phyloP scores from a whole-genome alignment of 2,888 invertebrate genomes.

The Caenorhabditis sinica region DNA sequence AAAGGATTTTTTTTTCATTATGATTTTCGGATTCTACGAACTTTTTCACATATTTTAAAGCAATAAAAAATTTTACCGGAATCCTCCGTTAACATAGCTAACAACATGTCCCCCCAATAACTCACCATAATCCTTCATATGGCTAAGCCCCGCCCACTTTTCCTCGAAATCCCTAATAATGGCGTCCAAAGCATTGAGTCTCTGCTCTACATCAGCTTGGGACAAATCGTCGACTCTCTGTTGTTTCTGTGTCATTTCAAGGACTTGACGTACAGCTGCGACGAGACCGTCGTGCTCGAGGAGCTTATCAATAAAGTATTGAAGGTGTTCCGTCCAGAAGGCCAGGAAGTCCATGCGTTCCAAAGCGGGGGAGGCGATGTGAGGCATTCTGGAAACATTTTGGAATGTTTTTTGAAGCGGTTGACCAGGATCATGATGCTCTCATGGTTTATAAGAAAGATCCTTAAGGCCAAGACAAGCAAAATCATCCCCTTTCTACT shows the following conservation, averaged over 20 bases:
- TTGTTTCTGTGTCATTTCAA: constrained; percentile 1
- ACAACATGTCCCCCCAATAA: too few relatives aligned
- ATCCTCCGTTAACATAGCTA: too few relatives aligned
- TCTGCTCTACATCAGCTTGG: neutral
- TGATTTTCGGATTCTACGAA: too few relatives aligned
- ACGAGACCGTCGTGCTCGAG: constrained; percentile 34
- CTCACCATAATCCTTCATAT: constrained; percentile 46
- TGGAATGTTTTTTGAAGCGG: neutral
- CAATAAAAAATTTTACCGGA: too few relatives aligned
- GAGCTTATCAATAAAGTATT: constrained; percentile 10
- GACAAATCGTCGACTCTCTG: neutral
- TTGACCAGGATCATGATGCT: neutral
- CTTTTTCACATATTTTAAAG: too few relatives aligned
- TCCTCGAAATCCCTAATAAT: constrained; percentile 27
- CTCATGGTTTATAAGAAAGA: neutral
- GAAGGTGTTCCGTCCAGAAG: constrained; percentile 32
- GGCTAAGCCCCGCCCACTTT: constrained; percentile 21
- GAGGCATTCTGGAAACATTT: constrained; percentile 49
- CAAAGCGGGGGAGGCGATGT: constrained; percentile 59
- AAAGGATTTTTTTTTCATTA: too few relatives aligned
- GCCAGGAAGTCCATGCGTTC: constrained; percentile 55
- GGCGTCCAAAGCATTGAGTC: neutral
- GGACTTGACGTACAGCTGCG: constrained; percentile 7
- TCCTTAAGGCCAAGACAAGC: neutral
- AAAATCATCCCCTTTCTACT: neutral